Base-by-base conservation (phyloP, 2,113 vertebrate species). In the Hippopotamus amphibius region DNA sequence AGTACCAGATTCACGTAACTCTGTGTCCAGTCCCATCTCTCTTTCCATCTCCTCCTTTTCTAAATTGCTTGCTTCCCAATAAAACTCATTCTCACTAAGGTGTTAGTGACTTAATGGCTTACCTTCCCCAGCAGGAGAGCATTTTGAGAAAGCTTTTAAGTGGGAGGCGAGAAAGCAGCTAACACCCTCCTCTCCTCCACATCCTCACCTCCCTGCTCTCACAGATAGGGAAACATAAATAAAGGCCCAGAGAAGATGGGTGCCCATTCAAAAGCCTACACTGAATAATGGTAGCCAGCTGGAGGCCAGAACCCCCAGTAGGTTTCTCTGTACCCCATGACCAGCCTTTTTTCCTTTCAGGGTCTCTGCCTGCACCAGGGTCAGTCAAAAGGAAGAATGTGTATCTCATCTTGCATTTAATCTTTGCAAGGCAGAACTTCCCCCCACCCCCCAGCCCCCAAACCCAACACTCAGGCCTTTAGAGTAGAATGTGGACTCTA, bases 21-120 rank as follows among this genome's bases (percentile, higher is more conserved):
- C 72, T 53, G 28, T 80, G 81, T 86, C 61, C 46, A 16, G 0
- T 63, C 10, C 33, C n/a, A 2, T 85, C 72, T 85, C n/a, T 90
- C 53, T 71, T 53, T 43, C 14, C 16, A 22, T 1, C n/a, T 8
- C 61, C 26, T 46, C 43, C 33, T 68, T 94, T 97, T 69, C 69
- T 80, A 46, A 83, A 46, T 66, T 16, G 43, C 48, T 88, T 93
- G 65, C 57, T 53, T 92, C 24, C 21, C 79, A 74, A 59, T 96
- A 90, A 97, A 97, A 92, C 65, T 88, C 50, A 22, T 84, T 93
- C 22, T 95, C 26, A 80, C 69, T 80, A 79, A 91, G 55, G 53
- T 81, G 69, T 91, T 68, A 88, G 48, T 93, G 95, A 96, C 61
- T 91, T 83, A n/a, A 55, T 92, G 77, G 55, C 66, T 77, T 61